Conservation (phyloP, 2,797 vertebrate species). For the Scomberomorus guttatus region DNA sequence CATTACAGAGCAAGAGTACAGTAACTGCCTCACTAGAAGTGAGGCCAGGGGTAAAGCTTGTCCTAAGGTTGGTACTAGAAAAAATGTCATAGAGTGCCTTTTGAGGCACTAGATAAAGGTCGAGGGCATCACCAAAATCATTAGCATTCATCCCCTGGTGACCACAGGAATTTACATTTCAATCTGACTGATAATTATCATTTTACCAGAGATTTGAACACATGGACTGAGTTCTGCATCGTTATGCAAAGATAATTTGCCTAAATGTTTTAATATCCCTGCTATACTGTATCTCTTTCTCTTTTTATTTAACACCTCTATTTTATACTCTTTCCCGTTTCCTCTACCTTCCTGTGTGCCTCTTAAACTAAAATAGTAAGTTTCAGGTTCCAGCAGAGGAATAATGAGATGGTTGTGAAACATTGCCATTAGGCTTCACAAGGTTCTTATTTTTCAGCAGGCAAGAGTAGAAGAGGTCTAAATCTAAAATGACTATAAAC, state of each 20-base stretch:
- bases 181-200: too few relatives aligned
- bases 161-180: too few relatives aligned
- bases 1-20: too few relatives aligned
- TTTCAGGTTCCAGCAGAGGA: constrained; percentile 15
- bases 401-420: constrained; percentile 19
- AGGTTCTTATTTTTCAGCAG: not conserved
- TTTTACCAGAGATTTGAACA: too few relatives aligned
- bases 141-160: too few relatives aligned
- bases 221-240: not conserved
- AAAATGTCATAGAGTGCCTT: too few relatives aligned
- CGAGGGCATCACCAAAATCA: too few relatives aligned
- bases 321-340: not conserved
- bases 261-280: not conserved
- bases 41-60: not conserved
- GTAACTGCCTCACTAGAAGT: not conserved
- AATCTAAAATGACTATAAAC: not conserved
- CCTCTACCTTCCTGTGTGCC: not conserved
- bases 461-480: not conserved
- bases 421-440: not conserved
- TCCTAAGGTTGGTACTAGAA: too few relatives aligned
- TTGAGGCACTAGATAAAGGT: too few relatives aligned
- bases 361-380: not conserved
- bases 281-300: not conserved
- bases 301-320: not conserved
- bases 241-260: not conserved